phyloP scores from a whole-genome alignment of 2,797 vertebrate species.

The Galagoides demidoff region DNA sequence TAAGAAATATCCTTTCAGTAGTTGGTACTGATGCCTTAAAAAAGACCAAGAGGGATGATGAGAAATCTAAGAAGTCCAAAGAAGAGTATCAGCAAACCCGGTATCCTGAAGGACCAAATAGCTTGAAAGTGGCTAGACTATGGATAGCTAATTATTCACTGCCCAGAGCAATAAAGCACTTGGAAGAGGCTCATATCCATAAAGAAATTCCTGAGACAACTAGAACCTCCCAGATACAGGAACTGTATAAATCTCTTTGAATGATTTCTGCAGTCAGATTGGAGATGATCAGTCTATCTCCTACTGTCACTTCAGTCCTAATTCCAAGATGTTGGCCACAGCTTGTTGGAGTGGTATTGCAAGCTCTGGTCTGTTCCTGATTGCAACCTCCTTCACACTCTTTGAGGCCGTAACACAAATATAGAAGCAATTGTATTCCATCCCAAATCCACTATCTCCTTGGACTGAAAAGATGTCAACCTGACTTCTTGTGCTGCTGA shows the following conservation, averaged over 20 bases:
- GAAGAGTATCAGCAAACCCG: constrained; percentile 98
- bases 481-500: no score
- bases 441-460: no score
- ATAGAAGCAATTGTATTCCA: no score
- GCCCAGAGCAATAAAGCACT: constrained; percentile 91
- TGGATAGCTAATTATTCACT: constrained; percentile 89
- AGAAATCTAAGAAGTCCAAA: constrained; percentile 92
- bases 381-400: no score
- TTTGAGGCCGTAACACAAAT: no score
- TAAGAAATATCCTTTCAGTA: constrained; percentile 94
- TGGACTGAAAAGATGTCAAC: no score
- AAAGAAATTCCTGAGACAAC: constrained; percentile 93
- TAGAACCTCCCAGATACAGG: constrained; percentile 93
- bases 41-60: constrained; percentile 96
- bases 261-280: no score
- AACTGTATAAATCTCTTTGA: constrained; percentile 93
- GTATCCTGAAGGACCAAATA: constrained; percentile 96
- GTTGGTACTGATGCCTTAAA: constrained; percentile 96
- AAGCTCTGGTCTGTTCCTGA: no score
- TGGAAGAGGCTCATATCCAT: constrained; percentile 91
- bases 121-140: constrained; percentile 92
- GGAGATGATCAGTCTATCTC: no score
- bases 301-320: no score
- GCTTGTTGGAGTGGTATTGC: no score
- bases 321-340: no score